These are phyloP conservation scores for Allophyes oxyacanthae DNA, from an alignment of 2,888 invertebrate genomes.

Conservation along the genomic window DNA sequence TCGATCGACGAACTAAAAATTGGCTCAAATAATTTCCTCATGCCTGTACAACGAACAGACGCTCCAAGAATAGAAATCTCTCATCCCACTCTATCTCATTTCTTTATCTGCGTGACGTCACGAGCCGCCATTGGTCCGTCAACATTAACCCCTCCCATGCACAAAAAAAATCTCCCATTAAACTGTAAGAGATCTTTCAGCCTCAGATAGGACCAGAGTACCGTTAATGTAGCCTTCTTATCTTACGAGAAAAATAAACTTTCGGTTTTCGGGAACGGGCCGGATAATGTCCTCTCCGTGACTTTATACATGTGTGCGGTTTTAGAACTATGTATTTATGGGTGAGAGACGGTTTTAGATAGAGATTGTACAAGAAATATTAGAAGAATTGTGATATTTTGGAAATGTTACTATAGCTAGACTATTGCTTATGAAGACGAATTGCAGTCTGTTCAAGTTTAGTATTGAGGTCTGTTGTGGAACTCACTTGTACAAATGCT, in stretches of 20 bases:
- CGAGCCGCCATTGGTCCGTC: constrained; percentile 78
- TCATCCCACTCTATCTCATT: constrained; percentile 72
- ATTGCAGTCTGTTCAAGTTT: too few relatives aligned
- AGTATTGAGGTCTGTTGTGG: too few relatives aligned
- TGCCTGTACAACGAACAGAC: constrained; percentile 68
- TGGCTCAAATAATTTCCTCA: constrained; percentile 47
- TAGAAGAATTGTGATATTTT: neutral
- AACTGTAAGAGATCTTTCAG: constrained; percentile 83
- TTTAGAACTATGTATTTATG: constrained; percentile 32
- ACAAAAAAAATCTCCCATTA: constrained; percentile 87
- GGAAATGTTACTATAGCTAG: too few relatives aligned
- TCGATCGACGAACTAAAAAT: too few relatives aligned
- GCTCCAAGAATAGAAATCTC: constrained; percentile 79
- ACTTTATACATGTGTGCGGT: constrained; percentile 35
- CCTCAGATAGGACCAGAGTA: constrained; percentile 76
- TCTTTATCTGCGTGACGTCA: constrained; percentile 67
- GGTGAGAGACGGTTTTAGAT: constrained; percentile 13
- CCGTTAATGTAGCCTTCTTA: constrained; percentile 64
- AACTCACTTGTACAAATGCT: too few relatives aligned
- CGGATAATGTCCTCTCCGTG: constrained; percentile 47
- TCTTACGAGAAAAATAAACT: constrained; percentile 63
- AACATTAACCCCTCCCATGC: constrained; percentile 88
- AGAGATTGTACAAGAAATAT: constrained; percentile 1
- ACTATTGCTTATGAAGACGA: too few relatives aligned
- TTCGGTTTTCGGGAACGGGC: constrained; percentile 32